Evolutionary conservation across 2,797 vertebrate genomes (phyloP).

Genomic region (Melanotaenia maccullochi): DNA sequence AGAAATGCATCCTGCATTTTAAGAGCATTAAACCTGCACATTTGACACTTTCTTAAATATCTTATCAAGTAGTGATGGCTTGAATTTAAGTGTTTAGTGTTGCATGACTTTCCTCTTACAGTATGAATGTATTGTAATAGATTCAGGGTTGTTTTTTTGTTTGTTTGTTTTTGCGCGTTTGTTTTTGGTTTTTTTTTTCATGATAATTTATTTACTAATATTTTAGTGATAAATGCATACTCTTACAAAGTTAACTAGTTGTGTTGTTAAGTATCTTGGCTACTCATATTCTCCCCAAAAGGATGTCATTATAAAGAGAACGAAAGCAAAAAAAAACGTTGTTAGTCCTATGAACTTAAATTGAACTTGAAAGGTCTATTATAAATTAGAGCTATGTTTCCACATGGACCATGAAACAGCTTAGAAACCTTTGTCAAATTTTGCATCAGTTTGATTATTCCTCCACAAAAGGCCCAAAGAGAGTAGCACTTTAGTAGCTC

Average conservation of each 20-base stretch:
- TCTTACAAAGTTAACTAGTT: constrained; percentile 13
- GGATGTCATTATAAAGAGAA: constrained; percentile 10
- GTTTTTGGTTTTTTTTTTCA: constrained; percentile 9
- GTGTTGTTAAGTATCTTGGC: constrained; percentile 28
- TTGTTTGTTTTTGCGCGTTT: not conserved
- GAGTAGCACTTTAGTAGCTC: constrained; percentile 3
- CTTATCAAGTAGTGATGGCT: constrained; percentile 48
- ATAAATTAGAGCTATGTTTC: not conserved
- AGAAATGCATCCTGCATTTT: constrained; percentile 62
- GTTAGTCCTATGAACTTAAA: constrained; percentile 10
- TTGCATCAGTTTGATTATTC: not conserved
- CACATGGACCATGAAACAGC: not conserved
- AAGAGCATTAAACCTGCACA: constrained; percentile 78
- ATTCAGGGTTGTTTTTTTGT: constrained; percentile 11
- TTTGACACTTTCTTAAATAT: constrained; percentile 76
- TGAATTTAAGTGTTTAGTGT: constrained; percentile 35
- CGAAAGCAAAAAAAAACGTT: constrained; percentile 6
- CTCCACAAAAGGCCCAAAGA: constrained; percentile 6
- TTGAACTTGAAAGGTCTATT: constrained; percentile 15
- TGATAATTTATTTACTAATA: not conserved
- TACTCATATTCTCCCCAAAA: constrained; percentile 4
- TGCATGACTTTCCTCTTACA: constrained; percentile 19
- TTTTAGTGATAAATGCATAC: constrained; percentile 12
- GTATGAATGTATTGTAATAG: not conserved
- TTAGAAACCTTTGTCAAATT: not conserved